phyloP scores from a whole-genome alignment of 2,888 invertebrate genomes.

The Morpho achilles region DNA sequence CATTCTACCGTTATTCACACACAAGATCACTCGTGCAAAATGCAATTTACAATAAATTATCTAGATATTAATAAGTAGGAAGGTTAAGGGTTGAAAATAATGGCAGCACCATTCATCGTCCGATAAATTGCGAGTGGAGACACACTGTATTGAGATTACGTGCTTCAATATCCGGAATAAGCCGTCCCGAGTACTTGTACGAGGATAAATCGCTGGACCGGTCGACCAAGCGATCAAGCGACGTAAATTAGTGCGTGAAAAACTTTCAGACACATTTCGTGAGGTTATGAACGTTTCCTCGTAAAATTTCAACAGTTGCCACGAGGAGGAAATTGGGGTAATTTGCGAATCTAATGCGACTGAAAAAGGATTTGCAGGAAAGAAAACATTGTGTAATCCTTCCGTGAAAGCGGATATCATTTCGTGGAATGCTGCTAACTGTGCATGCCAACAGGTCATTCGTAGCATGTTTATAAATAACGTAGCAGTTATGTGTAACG shows the following conservation, averaged over 20 bases:
- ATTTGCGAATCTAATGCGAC: constrained; percentile 38
- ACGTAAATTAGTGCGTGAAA: constrained; percentile 45
- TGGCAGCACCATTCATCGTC: constrained; percentile 71
- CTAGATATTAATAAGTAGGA: constrained; percentile 76
- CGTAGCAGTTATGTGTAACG: neutral
- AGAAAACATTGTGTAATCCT: constrained; percentile 29
- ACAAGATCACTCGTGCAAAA: constrained; percentile 61
- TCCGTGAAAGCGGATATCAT: constrained; percentile 11
- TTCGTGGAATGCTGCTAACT: constrained; percentile 2
- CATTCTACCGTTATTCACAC: constrained; percentile 48
- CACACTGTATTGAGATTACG: constrained; percentile 75
- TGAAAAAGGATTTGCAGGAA: constrained; percentile 25
- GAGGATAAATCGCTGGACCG: constrained; percentile 29
- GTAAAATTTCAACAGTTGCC: constrained; percentile 37
- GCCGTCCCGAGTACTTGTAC: constrained; percentile 39
- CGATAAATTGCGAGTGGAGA: constrained; percentile 76
- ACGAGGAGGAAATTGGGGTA: constrained; percentile 39
- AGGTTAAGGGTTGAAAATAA: constrained; percentile 76
- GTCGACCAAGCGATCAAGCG: constrained; percentile 26
- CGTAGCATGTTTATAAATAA: constrained; percentile 1
- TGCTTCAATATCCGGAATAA: constrained; percentile 76
- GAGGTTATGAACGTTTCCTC: constrained; percentile 36
- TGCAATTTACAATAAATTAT: constrained; percentile 80
- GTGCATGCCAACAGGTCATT: constrained; percentile 14
- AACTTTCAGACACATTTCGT: constrained; percentile 39